Evolutionary conservation across 2,797 vertebrate species (phyloP).

Genomic region (Chelon labrosus): DNA sequence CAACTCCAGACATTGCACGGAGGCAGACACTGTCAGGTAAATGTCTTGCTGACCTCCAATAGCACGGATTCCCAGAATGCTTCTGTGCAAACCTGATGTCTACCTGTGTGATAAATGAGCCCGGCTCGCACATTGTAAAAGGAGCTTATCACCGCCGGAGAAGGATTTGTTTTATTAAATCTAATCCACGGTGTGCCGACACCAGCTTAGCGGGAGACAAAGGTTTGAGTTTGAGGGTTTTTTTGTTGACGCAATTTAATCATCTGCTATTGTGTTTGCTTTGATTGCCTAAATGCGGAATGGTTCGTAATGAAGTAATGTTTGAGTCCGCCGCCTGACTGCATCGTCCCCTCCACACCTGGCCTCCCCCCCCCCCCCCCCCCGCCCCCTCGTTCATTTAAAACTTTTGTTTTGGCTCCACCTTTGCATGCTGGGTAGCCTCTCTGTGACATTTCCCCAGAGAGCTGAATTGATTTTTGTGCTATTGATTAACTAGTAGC

Average conservation of each 20-base stretch:
- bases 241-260: conserved; percentile 59
- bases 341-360: conserved; percentile 15
- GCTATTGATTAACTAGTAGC: conserved; percentile 80
- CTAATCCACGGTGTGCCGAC: conserved; percentile 43
- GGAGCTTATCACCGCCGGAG: conserved; percentile 61
- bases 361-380: conserved; percentile 4
- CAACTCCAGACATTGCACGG: conserved; percentile 63
- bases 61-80: conserved; percentile 62
- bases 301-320: conserved; percentile 47
- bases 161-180: conserved; percentile 68
- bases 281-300: conserved; percentile 35
- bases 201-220: conserved; percentile 39
- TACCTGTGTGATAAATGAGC: conserved; percentile 76
- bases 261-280: conserved; percentile 43
- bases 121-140: conserved; percentile 45
- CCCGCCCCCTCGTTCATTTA: conserved; percentile 12
- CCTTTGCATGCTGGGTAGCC: conserved; percentile 59
- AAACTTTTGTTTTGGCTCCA: conserved; percentile 61
- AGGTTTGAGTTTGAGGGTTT: conserved; percentile 50
- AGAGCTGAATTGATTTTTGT: conserved; percentile 75
- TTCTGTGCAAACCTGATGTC: conserved; percentile 56
- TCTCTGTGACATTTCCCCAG: conserved; percentile 69
- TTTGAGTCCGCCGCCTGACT: conserved; percentile 34
- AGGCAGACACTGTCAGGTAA: conserved; percentile 73
- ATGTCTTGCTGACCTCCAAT: conserved; percentile 75